Conservation (phyloP, 2,797 vertebrate species). For the Dendrocincla fuliginosa region DNA sequence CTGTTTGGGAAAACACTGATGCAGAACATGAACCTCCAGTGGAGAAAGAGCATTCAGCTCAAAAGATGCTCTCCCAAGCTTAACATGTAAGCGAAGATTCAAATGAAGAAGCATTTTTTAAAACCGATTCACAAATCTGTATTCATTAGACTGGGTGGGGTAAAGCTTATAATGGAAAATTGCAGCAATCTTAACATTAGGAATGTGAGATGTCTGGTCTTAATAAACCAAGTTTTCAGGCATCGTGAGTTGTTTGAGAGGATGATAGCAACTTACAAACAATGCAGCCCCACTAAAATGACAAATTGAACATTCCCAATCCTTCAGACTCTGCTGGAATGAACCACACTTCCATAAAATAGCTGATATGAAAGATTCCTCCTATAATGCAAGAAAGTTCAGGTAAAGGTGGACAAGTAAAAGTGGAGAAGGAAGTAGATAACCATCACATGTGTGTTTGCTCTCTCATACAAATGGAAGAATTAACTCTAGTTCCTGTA, state of each 20-base stretch:
- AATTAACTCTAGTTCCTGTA: background rate
- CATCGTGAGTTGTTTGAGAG: background rate
- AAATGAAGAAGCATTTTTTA: background rate
- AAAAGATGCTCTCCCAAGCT: background rate
- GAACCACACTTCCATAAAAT: background rate
- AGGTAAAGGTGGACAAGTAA: background rate
- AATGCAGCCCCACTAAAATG: background rate
- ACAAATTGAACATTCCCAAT: background rate
- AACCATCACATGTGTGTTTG: background rate
- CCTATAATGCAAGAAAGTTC: background rate
- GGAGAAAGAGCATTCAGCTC: background rate
- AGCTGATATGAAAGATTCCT: background rate
- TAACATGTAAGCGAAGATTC: background rate
- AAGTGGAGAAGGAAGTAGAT: background rate
- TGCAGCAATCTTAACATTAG: slow-evolving; percentile 54
- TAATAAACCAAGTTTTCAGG: slow-evolving; percentile 55
- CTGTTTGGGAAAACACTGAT: background rate
- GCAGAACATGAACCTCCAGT: background rate
- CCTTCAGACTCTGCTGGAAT: background rate
- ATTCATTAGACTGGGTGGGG: slow-evolving; percentile 56
- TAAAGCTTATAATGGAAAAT: slow-evolving; percentile 55
- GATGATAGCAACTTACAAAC: slow-evolving; percentile 3
- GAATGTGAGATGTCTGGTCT: slow-evolving; percentile 62
- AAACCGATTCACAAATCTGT: slow-evolving; percentile 34
- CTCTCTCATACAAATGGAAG: background rate